Base-by-base conservation (phyloP, 2,888 invertebrate genomes). In the Acleris sparsana region DNA sequence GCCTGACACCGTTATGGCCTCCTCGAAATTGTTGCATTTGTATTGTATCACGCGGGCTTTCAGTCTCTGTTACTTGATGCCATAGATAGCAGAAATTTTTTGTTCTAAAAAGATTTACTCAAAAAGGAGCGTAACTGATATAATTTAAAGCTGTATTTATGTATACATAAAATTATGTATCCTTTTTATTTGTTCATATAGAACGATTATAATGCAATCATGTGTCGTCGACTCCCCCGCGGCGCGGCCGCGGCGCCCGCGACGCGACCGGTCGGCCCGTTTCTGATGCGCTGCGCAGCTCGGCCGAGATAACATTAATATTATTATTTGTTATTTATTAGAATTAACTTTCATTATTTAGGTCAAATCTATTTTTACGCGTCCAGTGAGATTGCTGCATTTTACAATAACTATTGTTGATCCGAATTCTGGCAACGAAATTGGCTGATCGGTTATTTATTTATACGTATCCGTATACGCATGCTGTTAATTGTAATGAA, bases 401-500 rank as follows among this genome's bases (percentile, higher is more conserved):
- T 71, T 69, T 71, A 62, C 62, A 65, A 67, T 66, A 62, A 57
- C 25, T 49, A 68, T 67, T 66, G 63, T 70, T 52, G 61, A 56
- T 62, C 56, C 56, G 46, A 62, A 66, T 56, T 57, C 62, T 70
- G 66, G 70, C 73, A 71, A 73, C 75, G 73, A 73, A 75, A 71
- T 72, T 72, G 75, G 74, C 76, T 74, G 74, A 74, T 72, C 72
- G 72, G 72, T 72, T 69, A 70, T 72, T 70, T 67, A 66, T 61
- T 61, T 61, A 46, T 20, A 56, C 60, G 52, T 63, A 63, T 60
- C 33, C 48, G 18, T 62, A 20, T 62, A 68, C 43, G 59, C 59
- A 68, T 63, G 66, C 22, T 48, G 56, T 66, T 61, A 66, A 72
- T 74, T 71, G 59, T 62, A 71, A 72, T 67, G 63, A 70, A 71